phyloP scores from a whole-genome alignment of 2,113 vertebrate genomes.

The Percopsis transmontana region DNA sequence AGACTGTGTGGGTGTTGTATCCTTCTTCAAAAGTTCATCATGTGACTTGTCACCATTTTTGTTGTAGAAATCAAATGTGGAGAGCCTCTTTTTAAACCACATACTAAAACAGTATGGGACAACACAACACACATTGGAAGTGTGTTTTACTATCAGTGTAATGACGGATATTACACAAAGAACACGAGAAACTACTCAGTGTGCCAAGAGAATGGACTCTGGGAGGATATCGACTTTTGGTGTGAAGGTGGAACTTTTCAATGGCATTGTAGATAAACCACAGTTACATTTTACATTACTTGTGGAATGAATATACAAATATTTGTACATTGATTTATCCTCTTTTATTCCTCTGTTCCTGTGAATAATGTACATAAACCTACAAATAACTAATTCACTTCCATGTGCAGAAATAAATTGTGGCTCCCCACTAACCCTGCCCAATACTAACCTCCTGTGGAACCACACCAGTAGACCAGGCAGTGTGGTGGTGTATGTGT shows the following conservation, averaged over 20 bases:
- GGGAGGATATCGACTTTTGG: conserved; percentile 67
- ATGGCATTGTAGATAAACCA: background rate
- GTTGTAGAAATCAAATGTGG: conserved; percentile 65
- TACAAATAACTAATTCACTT: conserved; percentile 25
- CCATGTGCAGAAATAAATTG: conserved; percentile 73
- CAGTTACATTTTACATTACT: conserved; percentile 3
- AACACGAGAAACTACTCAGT: conserved; percentile 52
- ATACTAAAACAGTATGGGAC: conserved; percentile 53
- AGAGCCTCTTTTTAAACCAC: conserved; percentile 50
- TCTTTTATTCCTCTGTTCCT: background rate
- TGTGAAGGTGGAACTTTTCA: conserved; percentile 73
- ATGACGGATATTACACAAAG: conserved; percentile 53
- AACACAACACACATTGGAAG: conserved; percentile 46
- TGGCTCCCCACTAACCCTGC: conserved; percentile 57
- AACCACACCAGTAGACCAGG: conserved; percentile 50
- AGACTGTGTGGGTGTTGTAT: no score
- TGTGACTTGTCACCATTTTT: conserved; percentile 33
- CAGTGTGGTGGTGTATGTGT: conserved; percentile 63
- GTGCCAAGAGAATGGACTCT: conserved; percentile 67
- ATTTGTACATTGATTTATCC: background rate
- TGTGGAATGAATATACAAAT: background rate
- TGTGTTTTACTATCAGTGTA: conserved; percentile 62
- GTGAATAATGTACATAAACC: background rate
- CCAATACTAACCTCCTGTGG: conserved; percentile 66
- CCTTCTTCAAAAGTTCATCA: background rate